These are phyloP conservation scores for Rhagologus leucostigma DNA, from an alignment of 2,113 vertebrate genomes.

Conservation along the genomic window DNA sequence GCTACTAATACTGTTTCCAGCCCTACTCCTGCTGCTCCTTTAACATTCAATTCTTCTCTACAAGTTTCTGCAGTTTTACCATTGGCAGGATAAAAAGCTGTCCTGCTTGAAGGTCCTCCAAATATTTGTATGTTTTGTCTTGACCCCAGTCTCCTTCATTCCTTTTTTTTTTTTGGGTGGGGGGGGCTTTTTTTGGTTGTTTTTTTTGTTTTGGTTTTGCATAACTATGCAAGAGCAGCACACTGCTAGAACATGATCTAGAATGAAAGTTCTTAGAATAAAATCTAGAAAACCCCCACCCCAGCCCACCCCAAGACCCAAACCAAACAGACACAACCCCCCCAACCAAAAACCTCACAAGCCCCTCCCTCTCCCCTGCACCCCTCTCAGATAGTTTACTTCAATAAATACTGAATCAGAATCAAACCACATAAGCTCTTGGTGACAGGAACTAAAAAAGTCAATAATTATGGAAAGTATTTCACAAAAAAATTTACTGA, in stretches of 20 bases:
- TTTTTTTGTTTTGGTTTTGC: not conserved
- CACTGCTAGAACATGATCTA: not conserved
- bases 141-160: not conserved
- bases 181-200: not conserved
- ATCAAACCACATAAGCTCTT: not conserved
- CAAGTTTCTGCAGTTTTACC: not conserved
- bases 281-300: not conserved
- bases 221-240: not conserved
- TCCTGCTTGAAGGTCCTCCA: not conserved
- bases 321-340: not conserved
- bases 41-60: not conserved
- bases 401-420: not conserved
- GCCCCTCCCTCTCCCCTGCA: accelerated
- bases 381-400: not conserved
- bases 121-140: not conserved
- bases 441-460: not conserved
- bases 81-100: not conserved
- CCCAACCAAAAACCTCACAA: not conserved
- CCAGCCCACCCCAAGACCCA: not conserved
- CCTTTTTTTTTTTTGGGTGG: not conserved
- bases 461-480: not conserved
- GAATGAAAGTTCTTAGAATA: not conserved
- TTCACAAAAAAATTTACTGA: not conserved
- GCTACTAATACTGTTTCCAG: not conserved
- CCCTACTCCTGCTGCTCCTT: not conserved